A percentile compares a stretch with the other conserved stretches of the same genome.
Evolutionary conservation across 2,797 vertebrate species (phyloP).

Genomic region (Eupleurogrammus muticus): DNA sequence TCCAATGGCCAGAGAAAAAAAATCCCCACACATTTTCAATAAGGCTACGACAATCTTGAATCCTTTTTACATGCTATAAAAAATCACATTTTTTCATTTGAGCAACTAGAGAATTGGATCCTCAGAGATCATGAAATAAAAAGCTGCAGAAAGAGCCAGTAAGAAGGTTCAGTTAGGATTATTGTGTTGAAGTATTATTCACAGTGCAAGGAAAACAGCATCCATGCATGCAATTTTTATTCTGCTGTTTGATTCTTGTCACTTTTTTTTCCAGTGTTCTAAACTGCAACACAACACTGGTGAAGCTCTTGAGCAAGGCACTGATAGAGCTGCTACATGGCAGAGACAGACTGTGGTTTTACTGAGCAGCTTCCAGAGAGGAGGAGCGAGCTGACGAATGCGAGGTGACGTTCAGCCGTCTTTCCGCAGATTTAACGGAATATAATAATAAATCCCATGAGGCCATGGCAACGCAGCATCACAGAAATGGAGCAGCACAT

Average conservation of each 20-base stretch:
- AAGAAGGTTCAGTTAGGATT: background rate
- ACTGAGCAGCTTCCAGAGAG: slow-evolving; percentile 7
- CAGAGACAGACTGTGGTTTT: slow-evolving; percentile 21
- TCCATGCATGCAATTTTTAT: background rate
- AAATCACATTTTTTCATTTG: too few relatives aligned
- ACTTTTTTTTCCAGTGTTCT: background rate
- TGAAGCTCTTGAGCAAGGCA: slow-evolving; percentile 28
- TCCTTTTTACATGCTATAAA: background rate
- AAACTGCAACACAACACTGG: background rate
- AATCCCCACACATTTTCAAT: background rate
- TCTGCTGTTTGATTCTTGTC: background rate
- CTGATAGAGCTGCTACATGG: background rate
- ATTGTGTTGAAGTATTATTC: background rate
- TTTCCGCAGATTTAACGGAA: slow-evolving; percentile 18
- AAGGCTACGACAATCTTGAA: background rate
- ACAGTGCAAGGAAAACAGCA: background rate
- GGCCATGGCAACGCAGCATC: background rate
- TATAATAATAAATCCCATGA: background rate
- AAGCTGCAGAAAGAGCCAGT: background rate
- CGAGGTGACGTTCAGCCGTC: background rate
- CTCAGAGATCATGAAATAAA: background rate
- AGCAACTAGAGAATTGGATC: too few relatives aligned
- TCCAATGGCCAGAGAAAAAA: too few relatives aligned
- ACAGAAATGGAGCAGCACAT: background rate
- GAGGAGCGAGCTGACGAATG: slow-evolving; percentile 3